These are phyloP conservation scores for Upupa epops DNA, from an alignment of 2,113 vertebrate genomes.

Conservation along the genomic window DNA sequence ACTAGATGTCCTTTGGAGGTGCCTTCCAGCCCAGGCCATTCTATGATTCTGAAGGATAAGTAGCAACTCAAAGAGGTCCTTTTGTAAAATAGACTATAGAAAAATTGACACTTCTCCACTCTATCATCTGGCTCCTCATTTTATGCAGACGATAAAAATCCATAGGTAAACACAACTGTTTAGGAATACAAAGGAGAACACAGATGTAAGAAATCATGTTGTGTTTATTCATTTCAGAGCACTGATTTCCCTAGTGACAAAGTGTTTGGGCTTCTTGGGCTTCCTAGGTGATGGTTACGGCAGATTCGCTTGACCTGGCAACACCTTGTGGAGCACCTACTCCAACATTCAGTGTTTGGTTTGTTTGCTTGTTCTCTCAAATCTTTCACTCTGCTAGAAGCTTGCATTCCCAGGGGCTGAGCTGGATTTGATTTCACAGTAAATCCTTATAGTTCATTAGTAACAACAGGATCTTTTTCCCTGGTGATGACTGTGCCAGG, in stretches of 20 bases:
- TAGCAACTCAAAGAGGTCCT: background rate
- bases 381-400: background rate
- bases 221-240: background rate
- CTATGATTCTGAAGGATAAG: background rate
- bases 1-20: too few species aligned
- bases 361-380: background rate
- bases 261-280: background rate
- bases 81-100: background rate
- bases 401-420: background rate
- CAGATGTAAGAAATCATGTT: background rate
- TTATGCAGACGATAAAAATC: background rate
- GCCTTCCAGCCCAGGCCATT: too few species aligned
- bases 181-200: background rate
- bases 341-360: background rate
- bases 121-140: background rate
- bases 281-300: background rate
- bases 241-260: background rate
- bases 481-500: background rate
- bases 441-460: background rate
- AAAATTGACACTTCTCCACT: background rate
- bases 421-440: background rate
- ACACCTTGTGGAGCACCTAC: background rate
- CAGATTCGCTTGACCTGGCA: background rate
- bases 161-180: background rate
- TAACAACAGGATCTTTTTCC: background rate